A percentile compares a stretch with the other conserved stretches of the same genome.
These are phyloP conservation scores for Callitettix versicolor DNA, from an alignment of 1,140 invertebrate genomes.

Conservation along the genomic window DNA sequence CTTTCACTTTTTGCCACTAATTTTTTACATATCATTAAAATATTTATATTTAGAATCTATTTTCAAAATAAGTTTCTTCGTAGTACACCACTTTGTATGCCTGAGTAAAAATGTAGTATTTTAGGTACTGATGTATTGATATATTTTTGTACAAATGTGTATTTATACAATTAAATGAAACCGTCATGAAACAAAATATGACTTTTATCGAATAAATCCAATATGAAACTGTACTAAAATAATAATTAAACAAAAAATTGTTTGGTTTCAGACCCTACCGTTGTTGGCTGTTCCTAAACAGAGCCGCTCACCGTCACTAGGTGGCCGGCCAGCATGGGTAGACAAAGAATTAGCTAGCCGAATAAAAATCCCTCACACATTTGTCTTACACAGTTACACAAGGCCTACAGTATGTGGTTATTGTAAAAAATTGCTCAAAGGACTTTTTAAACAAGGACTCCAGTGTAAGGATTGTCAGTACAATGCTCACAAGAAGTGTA, in stretches of 20 bases:
- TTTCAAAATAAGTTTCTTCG: too few species aligned
- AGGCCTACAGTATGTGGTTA: conserved; percentile 78
- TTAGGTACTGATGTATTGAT: too few species aligned
- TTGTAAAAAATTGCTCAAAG: conserved; percentile 83
- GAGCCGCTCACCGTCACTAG: conserved; percentile 60
- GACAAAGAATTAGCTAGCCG: conserved; percentile 57
- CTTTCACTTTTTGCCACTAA: too few species aligned
- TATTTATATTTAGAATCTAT: too few species aligned
- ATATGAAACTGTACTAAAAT: too few species aligned
- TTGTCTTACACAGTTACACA: conserved; percentile 86
- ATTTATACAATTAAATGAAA: too few species aligned
- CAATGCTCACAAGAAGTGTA: conserved; percentile 96
- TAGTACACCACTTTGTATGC: too few species aligned
- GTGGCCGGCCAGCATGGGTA: conserved; percentile 60
- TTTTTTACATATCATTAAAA: too few species aligned
- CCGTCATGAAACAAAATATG: too few species aligned
- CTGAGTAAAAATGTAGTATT: too few species aligned
- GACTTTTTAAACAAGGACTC: conserved; percentile 91
- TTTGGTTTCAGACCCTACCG: conserved; percentile 4
- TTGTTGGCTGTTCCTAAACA: conserved; percentile 32
- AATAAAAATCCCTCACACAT: conserved; percentile 85
- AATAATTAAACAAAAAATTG: not conserved
- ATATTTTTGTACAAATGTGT: too few species aligned
- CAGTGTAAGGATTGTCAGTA: conserved; percentile 98
- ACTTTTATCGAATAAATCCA: too few species aligned